These are phyloP conservation scores for Cynaeus angustus DNA, from an alignment of 2,888 invertebrate species.

Conservation along the genomic window DNA sequence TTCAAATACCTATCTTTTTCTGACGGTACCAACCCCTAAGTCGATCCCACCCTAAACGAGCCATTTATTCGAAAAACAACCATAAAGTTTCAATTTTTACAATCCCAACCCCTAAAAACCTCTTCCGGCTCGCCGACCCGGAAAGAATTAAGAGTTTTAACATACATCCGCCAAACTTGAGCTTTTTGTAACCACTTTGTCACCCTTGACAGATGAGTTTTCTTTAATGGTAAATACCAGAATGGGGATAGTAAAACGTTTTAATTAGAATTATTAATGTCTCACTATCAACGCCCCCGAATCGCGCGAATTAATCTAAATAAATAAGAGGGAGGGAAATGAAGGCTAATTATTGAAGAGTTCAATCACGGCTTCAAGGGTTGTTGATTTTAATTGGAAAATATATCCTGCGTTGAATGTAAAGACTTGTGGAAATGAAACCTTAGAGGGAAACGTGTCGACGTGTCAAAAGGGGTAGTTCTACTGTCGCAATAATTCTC, in stretches of 20 bases:
- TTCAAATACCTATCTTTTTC: too few relatives aligned
- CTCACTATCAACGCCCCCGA: not conserved
- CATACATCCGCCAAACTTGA: too few relatives aligned
- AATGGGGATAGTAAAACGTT: not conserved
- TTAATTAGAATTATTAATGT: slow-evolving; percentile 5
- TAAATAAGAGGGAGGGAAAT: not conserved
- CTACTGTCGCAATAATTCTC: too few relatives aligned
- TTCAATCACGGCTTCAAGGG: not conserved
- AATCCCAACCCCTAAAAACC: too few relatives aligned
- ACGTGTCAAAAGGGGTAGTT: too few relatives aligned
- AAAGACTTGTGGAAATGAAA: too few relatives aligned
- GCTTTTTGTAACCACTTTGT: slow-evolving; percentile 1
- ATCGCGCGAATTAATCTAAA: not conserved
- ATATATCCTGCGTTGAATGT: too few relatives aligned
- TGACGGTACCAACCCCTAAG: too few relatives aligned
- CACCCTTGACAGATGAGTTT: not conserved
- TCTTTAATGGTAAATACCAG: too few relatives aligned
- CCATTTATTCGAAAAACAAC: slow-evolving; percentile 9
- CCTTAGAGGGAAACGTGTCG: too few relatives aligned
- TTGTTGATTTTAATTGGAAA: too few relatives aligned
- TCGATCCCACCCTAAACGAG: slow-evolving; percentile 4
- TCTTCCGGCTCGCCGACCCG: not conserved
- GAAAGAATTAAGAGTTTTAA: slow-evolving; percentile 1
- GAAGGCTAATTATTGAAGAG: not conserved
- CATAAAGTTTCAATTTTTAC: slow-evolving; percentile 3